A percentile compares a stretch with the other conserved stretches of the same genome.
Evolutionary conservation across 2,888 invertebrate genomes (phyloP).

Genomic region (Caenorhabditis sulstoni): DNA sequence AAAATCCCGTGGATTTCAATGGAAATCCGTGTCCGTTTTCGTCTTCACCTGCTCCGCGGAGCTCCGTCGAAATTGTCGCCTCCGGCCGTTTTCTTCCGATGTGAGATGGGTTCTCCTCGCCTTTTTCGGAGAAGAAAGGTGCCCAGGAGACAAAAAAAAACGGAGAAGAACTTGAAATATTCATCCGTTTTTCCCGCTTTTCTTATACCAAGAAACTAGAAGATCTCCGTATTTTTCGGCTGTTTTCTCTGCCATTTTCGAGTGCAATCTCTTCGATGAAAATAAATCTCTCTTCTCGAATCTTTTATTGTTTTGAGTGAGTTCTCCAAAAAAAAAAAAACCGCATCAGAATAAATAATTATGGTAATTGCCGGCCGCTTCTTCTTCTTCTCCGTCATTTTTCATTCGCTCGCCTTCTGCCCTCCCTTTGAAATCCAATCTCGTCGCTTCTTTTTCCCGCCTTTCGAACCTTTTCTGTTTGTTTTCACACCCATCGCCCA

Average conservation of each 20-base stretch:
- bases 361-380: slow-evolving; percentile 47
- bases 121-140: slow-evolving; percentile 3
- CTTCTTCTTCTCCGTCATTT: slow-evolving; percentile 11
- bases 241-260: no score
- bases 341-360: slow-evolving; percentile 53
- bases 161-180: not conserved
- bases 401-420: slow-evolving; percentile 1
- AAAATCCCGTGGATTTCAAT: slow-evolving; percentile 19
- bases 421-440: slow-evolving; percentile 40
- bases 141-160: slow-evolving; percentile 21
- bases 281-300: not conserved
- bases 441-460: slow-evolving; percentile 14
- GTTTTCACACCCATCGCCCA: slow-evolving; percentile 9
- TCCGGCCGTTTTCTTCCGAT: slow-evolving; percentile 8
- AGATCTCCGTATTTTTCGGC: no score
- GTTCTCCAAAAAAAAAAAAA: slow-evolving; percentile 11
- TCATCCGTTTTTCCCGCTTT: not conserved
- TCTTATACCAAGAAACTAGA: not conserved
- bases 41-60: slow-evolving; percentile 33
- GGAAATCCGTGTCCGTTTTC: slow-evolving; percentile 16
- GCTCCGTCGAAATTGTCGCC: slow-evolving; percentile 37
- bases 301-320: not conserved
- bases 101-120: not conserved
- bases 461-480: slow-evolving; percentile 12
- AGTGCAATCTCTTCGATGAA: not conserved